Evolutionary conservation across 2,797 vertebrate species (phyloP), one percentile per base, ranked within the genome.

Genomic region (Heterohyrax brucei): DNA sequence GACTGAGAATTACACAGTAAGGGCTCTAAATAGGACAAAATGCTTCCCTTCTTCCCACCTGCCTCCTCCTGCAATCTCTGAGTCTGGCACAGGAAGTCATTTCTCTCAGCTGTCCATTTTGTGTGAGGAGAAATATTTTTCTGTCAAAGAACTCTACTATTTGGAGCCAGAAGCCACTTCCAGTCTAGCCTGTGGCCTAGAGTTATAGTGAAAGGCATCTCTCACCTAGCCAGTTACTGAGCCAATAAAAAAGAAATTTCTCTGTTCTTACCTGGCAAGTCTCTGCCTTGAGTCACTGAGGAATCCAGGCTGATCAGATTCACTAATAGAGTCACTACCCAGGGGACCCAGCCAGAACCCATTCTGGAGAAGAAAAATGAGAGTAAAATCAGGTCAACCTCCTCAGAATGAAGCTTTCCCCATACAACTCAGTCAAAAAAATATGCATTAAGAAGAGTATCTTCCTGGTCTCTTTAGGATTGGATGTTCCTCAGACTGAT

Each of bases 211-310:
- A 79, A 83, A 82, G 21, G 5, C 1, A 24, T 21, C 19, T 59
- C 28, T 89, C 18, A 46, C 61, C 22, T 1, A 0, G 48, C 3
- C 30, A 87, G 1, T 10, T 48, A 14, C 61, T 70, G 33, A 12
- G 75, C 18, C 12, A 86, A 39, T 39, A 7, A 62, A 14, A 56
- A 13, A 72, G 18, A 72, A 75, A 61, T 18, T 61, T 46, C 19
- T 48, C 5, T 82, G 19, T 22, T 83, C 96, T 96, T 97, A 97
- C 97, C 96, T 96, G 94, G 94, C 82, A 76, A 13, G 89, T 91
- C 91, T 92, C 62, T 93, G 50, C 33, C 86, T 87, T 84, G 88
- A 72, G 30, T 56, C 76, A 39, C 10, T 28, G 93, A 95, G 76
- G 77, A 80, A 80, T 30, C 22, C 44, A 26, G 86, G 48, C 72